A percentile compares a stretch with the other conserved stretches of the same genome.
These are phyloP conservation scores for Pluvianellus socialis DNA, from an alignment of 2,113 vertebrate genomes.

Conservation along the genomic window DNA sequence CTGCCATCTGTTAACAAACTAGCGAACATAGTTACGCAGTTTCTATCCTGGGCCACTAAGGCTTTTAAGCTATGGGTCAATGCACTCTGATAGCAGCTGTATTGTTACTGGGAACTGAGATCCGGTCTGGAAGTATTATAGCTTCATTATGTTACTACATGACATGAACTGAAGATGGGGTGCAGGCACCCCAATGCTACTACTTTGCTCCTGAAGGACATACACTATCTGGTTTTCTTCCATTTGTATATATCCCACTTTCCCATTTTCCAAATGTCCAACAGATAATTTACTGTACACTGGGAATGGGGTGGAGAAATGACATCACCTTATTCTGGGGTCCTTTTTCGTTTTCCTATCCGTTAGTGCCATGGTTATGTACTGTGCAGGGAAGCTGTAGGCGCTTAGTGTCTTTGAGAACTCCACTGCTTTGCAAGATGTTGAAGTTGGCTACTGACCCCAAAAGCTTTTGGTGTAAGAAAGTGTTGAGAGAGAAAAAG, in stretches of 20 bases:
- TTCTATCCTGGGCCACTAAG: background rate
- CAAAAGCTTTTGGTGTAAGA: slow-evolving; percentile 27
- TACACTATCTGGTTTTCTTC: background rate
- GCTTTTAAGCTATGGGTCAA: background rate
- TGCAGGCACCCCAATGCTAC: background rate
- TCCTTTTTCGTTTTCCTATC: background rate
- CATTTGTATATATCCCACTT: background rate
- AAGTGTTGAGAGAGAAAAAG: slow-evolving; percentile 17
- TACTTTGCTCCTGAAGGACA: background rate
- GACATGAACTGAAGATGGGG: background rate
- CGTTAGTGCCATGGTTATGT: background rate
- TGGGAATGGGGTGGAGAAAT: background rate
- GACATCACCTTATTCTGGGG: background rate
- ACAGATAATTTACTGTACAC: background rate
- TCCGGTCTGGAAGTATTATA: background rate
- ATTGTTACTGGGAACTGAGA: background rate
- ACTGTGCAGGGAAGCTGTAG: background rate
- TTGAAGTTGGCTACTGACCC: slow-evolving; percentile 14
- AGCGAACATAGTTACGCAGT: rapidly evolving
- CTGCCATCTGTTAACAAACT: background rate
- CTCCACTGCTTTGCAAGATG: background rate
- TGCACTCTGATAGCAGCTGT: background rate
- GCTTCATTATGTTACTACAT: background rate
- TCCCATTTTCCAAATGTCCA: background rate
- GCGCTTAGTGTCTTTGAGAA: background rate